Evolutionary conservation across 2,888 invertebrate species (phyloP).

Genomic region (Branchinecta sandiegonensis): DNA sequence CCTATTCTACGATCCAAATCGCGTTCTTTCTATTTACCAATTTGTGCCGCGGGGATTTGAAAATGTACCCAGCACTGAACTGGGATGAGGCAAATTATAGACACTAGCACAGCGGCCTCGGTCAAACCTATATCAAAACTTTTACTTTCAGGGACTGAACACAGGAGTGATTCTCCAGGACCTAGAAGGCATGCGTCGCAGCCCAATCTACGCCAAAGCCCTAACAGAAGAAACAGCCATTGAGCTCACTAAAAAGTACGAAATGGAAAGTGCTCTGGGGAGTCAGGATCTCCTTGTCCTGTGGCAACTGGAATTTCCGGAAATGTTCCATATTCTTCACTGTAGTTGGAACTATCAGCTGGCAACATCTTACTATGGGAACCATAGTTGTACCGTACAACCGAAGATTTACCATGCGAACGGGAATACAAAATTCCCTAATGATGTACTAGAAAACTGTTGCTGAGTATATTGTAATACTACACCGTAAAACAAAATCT

Average conservation of each 20-base stretch:
- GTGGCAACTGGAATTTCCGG: background rate
- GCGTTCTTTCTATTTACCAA: no score
- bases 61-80: no score
- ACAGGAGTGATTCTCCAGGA: background rate
- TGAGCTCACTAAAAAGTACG: background rate
- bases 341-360: constrained; percentile 2
- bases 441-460: background rate
- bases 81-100: no score
- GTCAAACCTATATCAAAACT: background rate
- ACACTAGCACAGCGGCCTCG: no score
- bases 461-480: background rate
- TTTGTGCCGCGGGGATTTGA: no score
- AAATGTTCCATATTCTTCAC: background rate
- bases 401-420: background rate
- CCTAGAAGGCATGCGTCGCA: background rate
- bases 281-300: background rate
- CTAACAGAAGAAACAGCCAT: background rate
- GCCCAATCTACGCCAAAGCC: background rate
- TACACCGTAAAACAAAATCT: no score
- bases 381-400: background rate
- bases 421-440: background rate
- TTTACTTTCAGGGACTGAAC: background rate
- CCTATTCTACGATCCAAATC: no score
- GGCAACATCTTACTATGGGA: background rate
- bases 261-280: constrained; percentile 7